These are phyloP conservation scores for Tragopan temminckii DNA, from an alignment of 2,797 vertebrate genomes.

Conservation along the genomic window DNA sequence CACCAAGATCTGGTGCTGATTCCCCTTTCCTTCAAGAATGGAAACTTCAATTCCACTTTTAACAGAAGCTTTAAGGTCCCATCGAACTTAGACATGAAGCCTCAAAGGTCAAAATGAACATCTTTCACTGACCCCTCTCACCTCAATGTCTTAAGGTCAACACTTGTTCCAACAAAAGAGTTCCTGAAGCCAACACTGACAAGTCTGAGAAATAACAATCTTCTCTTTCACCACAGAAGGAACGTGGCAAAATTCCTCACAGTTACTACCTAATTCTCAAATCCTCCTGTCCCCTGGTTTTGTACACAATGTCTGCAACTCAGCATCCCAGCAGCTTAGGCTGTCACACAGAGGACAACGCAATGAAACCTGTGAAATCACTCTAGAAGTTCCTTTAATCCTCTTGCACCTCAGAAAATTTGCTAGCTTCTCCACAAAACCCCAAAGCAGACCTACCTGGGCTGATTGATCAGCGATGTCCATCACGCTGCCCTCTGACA, in stretches of 20 bases:
- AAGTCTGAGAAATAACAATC: not conserved
- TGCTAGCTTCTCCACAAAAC: not conserved
- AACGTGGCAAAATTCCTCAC: not conserved
- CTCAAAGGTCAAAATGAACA: not conserved
- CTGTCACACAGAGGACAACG: not conserved
- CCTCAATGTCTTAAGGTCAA: not conserved
- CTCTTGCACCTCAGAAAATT: accelerated
- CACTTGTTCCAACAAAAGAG: not conserved
- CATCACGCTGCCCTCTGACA: slow-evolving; percentile 80
- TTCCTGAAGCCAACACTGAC: not conserved
- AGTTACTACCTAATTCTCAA: not conserved
- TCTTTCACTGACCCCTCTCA: not conserved
- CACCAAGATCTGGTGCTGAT: not conserved
- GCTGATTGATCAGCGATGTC: slow-evolving; percentile 82
- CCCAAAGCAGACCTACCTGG: slow-evolving; percentile 81
- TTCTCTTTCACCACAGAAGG: not conserved
- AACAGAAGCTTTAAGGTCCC: not conserved
- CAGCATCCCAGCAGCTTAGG: accelerated
- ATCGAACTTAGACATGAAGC: not conserved
- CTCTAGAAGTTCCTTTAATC: not conserved
- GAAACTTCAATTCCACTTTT: not conserved
- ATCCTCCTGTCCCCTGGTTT: not conserved
- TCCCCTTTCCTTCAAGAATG: not conserved
- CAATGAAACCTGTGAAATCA: not conserved
- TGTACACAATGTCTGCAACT: not conserved